Conservation (phyloP, 53 echinoderm and acorn worm genomes). For the Apostichopus leukothele region DNA sequence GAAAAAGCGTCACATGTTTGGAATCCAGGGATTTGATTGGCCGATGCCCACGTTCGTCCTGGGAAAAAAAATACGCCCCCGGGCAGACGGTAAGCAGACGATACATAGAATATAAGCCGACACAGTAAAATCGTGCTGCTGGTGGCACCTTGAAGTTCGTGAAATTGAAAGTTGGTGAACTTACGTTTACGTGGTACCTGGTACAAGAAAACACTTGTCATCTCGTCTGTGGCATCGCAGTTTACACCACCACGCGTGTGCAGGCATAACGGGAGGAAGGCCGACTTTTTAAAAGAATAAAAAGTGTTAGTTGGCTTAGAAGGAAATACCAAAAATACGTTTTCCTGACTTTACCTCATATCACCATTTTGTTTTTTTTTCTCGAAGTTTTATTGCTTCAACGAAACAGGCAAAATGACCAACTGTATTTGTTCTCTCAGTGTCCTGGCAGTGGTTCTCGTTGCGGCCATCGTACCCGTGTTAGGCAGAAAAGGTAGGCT, state of each 20-base stretch:
- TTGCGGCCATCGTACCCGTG: not conserved
- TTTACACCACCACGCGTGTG: not conserved
- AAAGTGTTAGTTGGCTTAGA: not conserved
- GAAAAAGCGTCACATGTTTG: too few relatives aligned
- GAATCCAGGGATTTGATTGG: too few relatives aligned
- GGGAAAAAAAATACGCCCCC: too few relatives aligned
- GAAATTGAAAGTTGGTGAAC: too few relatives aligned
- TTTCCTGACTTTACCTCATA: not conserved
- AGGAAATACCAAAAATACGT: not conserved
- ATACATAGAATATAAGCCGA: too few relatives aligned
- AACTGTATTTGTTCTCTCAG: not conserved
- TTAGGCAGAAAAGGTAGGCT: constrained; percentile 9
- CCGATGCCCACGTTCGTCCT: too few relatives aligned
- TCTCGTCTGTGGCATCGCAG: not conserved
- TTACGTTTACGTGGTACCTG: too few relatives aligned
- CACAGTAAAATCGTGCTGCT: too few relatives aligned
- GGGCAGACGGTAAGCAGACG: too few relatives aligned
- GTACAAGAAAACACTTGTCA: not conserved
- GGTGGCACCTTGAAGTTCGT: too few relatives aligned
- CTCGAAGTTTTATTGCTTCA: not conserved
- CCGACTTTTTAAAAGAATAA: not conserved
- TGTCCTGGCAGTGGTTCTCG: not conserved
- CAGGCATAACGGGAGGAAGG: not conserved
- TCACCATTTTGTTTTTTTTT: not conserved
- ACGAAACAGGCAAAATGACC: not conserved